These are phyloP conservation scores for Doris montereyensis DNA, from an alignment of 2,888 invertebrate genomes.

Conservation along the genomic window DNA sequence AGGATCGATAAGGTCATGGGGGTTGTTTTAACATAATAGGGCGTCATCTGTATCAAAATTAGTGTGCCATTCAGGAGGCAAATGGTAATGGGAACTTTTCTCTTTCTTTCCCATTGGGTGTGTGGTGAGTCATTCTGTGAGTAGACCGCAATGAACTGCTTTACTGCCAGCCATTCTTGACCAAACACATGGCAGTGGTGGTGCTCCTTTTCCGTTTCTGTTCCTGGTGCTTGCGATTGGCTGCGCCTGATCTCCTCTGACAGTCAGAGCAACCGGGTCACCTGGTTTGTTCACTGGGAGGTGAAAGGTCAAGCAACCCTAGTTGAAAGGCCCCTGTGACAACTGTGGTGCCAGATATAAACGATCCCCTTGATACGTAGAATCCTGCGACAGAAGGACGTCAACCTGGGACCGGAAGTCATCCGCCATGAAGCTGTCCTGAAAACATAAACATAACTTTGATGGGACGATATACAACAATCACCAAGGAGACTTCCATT, in stretches of 20 bases:
- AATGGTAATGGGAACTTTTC: no score
- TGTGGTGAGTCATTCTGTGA: no score
- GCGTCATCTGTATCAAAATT: no score
- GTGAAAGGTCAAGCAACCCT: conserved; percentile 43
- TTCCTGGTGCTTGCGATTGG: neutral
- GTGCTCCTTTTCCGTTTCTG: neutral
- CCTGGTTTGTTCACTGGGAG: conserved; percentile 29
- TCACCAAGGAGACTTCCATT: no score
- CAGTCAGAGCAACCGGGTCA: conserved; percentile 35
- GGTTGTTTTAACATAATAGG: no score
- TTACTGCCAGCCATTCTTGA: neutral
- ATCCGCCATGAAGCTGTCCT: conserved; percentile 86
- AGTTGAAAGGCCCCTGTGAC: conserved; percentile 73
- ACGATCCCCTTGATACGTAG: conserved; percentile 83
- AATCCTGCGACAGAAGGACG: conserved; percentile 93
- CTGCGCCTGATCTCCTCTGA: conserved; percentile 8
- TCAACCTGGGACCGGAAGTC: conserved; percentile 96
- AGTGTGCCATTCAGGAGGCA: no score
- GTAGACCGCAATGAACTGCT: neutral
- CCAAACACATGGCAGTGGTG: neutral
- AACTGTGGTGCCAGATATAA: conserved; percentile 71
- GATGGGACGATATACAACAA: no score
- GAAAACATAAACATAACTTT: conserved; percentile 77
- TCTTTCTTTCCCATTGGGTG: no score
- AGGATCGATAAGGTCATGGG: no score